Conservation (phyloP, 2,888 invertebrate species). For the Amphipyra tragopoginis region DNA sequence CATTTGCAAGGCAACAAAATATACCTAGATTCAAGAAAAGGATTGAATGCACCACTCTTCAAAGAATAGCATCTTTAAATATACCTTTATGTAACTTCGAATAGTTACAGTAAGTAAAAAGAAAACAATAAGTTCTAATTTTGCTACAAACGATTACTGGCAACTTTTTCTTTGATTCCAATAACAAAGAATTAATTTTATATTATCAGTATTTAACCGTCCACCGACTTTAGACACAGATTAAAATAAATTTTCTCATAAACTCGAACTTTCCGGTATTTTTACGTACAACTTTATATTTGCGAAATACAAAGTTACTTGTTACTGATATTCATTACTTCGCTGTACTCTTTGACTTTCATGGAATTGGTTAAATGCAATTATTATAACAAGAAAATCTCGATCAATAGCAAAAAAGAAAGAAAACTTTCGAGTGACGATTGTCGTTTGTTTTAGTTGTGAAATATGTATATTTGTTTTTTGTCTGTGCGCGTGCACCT, state of each 20-base stretch:
- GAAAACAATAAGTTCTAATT: no score
- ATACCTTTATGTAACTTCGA: no score
- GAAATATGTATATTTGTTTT: no score
- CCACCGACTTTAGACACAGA: slow-evolving; percentile 14
- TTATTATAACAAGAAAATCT: slow-evolving; percentile 3
- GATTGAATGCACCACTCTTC: neutral
- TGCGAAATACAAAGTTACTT: slow-evolving; percentile 31
- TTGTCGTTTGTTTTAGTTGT: no score
- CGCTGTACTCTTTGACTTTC: slow-evolving; percentile 29
- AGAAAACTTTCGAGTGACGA: no score
- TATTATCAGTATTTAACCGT: slow-evolving; percentile 14
- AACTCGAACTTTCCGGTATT: slow-evolving; percentile 21
- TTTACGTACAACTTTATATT: slow-evolving; percentile 35
- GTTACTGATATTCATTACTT: slow-evolving; percentile 34
- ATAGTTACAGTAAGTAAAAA: no score
- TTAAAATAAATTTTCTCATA: slow-evolving; percentile 30
- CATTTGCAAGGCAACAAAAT: no score
- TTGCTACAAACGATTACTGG: neutral
- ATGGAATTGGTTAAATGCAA: neutral
- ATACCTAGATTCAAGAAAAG: no score
- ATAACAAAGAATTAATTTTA: slow-evolving; percentile 18
- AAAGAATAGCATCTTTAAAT: neutral
- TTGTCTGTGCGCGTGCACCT: no score
- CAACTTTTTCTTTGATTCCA: slow-evolving; percentile 1
- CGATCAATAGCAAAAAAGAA: neutral